Percentiles rank a stretch among this genome's conserved stretches.
Evolutionary conservation across 2,113 vertebrate species (phyloP).

Genomic region (Paedocypris sp.): DNA sequence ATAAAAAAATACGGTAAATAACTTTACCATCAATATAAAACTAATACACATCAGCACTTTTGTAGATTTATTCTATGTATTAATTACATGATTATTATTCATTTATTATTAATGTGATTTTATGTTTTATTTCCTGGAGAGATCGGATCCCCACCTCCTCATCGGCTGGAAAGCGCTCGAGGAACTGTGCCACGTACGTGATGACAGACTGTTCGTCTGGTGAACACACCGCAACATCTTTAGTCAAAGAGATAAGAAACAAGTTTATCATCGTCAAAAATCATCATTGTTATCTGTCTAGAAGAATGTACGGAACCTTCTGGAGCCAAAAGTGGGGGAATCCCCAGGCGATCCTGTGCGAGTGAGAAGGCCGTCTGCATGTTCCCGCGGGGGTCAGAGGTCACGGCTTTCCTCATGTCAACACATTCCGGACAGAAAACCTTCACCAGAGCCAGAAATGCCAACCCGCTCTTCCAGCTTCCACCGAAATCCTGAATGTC

Average conservation of each 20-base stretch:
- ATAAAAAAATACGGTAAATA: too few relatives aligned
- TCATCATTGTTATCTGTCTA: not conserved
- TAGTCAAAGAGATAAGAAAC: not conserved
- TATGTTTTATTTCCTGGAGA: too few relatives aligned
- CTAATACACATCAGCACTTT: too few relatives aligned
- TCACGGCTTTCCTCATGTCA: slow-evolving; percentile 71
- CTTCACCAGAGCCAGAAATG: slow-evolving; percentile 79
- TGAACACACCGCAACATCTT: slow-evolving; percentile 69
- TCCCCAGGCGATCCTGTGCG: slow-evolving; percentile 64
- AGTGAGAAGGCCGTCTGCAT: slow-evolving; percentile 71
- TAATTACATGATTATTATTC: too few relatives aligned
- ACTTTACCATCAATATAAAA: too few relatives aligned
- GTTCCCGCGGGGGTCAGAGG: slow-evolving; percentile 65
- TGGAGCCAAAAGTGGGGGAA: slow-evolving; percentile 77
- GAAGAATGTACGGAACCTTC: slow-evolving; percentile 72
- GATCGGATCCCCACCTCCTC: slow-evolving; percentile 56
- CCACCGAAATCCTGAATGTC: slow-evolving; percentile 77
- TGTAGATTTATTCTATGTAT: too few relatives aligned
- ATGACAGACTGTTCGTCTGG: slow-evolving; percentile 82
- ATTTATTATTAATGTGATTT: too few relatives aligned
- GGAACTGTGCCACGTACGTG: slow-evolving; percentile 80
- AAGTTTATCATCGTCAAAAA: too few relatives aligned
- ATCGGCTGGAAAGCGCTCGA: slow-evolving; percentile 61
- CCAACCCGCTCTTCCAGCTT: slow-evolving; percentile 83
- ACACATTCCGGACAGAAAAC: slow-evolving; percentile 73